These are phyloP conservation scores for Pristionchus japonicus DNA, from an alignment of 2,888 invertebrate genomes.

Conservation along the genomic window DNA sequence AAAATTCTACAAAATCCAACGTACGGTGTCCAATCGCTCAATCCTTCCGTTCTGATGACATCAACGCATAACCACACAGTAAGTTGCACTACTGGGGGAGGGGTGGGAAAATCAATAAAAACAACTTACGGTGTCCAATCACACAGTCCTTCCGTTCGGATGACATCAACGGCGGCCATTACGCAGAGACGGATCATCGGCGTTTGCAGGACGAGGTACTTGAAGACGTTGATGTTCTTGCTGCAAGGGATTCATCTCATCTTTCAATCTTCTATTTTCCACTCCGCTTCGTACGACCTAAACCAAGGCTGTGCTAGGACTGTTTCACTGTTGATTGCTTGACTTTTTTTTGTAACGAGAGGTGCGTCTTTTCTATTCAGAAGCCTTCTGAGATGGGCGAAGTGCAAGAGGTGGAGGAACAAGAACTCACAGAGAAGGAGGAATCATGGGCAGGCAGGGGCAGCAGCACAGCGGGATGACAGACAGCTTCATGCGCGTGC, in stretches of 20 bases:
- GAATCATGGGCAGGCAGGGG: neutral
- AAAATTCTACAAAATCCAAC: neutral
- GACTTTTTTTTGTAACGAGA: too few species aligned
- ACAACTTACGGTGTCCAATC: slow-evolving; percentile 30
- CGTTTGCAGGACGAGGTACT: slow-evolving; percentile 36
- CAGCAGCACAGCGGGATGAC: slow-evolving; percentile 35
- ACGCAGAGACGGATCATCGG: slow-evolving; percentile 14
- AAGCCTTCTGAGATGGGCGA: too few species aligned
- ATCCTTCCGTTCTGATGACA: neutral
- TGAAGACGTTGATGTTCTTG: slow-evolving; percentile 35
- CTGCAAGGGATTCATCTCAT: neutral
- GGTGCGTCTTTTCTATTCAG: too few species aligned
- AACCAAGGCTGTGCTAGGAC: too few species aligned
- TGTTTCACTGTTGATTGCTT: too few species aligned
- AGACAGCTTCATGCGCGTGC: neutral
- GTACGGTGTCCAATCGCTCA: neutral
- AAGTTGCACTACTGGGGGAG: too few species aligned
- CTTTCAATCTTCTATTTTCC: too few species aligned
- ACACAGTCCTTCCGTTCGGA: slow-evolving; percentile 28
- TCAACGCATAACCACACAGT: neutral
- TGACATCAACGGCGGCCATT: slow-evolving; percentile 19
- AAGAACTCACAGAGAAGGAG: slow-evolving; percentile 1
- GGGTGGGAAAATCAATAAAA: too few species aligned
- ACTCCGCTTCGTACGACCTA: too few species aligned
- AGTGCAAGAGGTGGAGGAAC: too few species aligned